phyloP scores from a whole-genome alignment of 2,797 vertebrate species.

The Lacerta bilineata region DNA sequence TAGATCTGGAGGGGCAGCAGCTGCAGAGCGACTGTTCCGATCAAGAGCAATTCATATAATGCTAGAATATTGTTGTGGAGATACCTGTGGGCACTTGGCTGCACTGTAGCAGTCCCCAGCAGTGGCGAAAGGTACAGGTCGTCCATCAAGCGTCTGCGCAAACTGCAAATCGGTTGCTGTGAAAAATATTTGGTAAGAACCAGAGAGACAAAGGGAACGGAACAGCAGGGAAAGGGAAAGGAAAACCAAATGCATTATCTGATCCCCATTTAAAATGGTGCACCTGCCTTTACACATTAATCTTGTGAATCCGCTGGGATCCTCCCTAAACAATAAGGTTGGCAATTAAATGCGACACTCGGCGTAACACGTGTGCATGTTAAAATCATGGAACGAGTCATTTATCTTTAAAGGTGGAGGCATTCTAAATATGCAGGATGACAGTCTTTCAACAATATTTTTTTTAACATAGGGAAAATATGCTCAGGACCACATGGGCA shows the following conservation, averaged over 20 bases:
- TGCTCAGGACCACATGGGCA: not conserved
- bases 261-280: slow-evolving; percentile 44
- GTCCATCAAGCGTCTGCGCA: slow-evolving; percentile 89
- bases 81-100: slow-evolving; percentile 93
- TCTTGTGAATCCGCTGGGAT: slow-evolving; percentile 30
- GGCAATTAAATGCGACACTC: slow-evolving; percentile 36
- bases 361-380: not conserved
- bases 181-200: slow-evolving; percentile 59
- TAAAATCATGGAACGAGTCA: not conserved
- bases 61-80: slow-evolving; percentile 50
- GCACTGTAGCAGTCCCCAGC: slow-evolving; percentile 98
- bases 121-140: slow-evolving; percentile 92
- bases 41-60: slow-evolving; percentile 59
- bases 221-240: slow-evolving; percentile 34
- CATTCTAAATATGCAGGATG: not conserved
- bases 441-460: not conserved
- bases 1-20: not conserved
- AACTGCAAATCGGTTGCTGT: slow-evolving; percentile 95
- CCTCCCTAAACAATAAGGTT: slow-evolving; percentile 29
- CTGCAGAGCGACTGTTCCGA: not conserved
- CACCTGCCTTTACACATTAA: slow-evolving; percentile 18
- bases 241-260: slow-evolving; percentile 47
- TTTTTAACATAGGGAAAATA: not conserved
- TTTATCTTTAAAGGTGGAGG: not conserved
- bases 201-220: not conserved